A percentile compares a stretch with the other conserved stretches of the same genome.
Conservation (phyloP, 2,888 invertebrate species). For the Zele albiditarsus region DNA sequence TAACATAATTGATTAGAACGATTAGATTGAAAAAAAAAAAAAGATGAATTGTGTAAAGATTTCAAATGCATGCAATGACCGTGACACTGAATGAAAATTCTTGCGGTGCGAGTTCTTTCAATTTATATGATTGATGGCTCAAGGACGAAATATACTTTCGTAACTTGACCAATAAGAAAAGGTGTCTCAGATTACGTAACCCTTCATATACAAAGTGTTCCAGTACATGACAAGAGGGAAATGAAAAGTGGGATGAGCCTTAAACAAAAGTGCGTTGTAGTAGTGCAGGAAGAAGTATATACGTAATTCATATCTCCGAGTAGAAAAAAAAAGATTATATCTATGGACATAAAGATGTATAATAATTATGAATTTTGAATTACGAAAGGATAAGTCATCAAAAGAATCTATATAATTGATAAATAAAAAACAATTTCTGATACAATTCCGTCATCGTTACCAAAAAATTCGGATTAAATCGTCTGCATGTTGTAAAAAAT, state of each 20-base stretch:
- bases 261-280: background rate
- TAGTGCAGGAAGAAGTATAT: too few species aligned
- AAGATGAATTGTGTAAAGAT: background rate
- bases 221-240: background rate
- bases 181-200: background rate
- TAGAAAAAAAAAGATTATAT: too few species aligned
- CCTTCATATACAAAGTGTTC: background rate
- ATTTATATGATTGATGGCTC: background rate
- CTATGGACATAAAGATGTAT: too few species aligned
- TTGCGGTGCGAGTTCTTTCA: background rate
- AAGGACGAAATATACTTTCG: background rate
- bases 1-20: background rate
- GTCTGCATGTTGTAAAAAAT: too few species aligned
- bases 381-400: too few species aligned
- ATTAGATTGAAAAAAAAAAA: background rate
- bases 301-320: too few species aligned
- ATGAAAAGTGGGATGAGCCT: background rate
- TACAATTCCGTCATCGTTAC: too few species aligned
- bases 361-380: too few species aligned
- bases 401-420: too few species aligned
- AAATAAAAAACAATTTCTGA: too few species aligned
- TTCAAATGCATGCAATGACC: background rate
- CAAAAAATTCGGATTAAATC: too few species aligned
- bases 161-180: constrained; percentile 13
- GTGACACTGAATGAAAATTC: constrained; percentile 8